Evolutionary conservation across 2,888 invertebrate genomes (phyloP).

Genomic region (Cantharis lateralis): DNA sequence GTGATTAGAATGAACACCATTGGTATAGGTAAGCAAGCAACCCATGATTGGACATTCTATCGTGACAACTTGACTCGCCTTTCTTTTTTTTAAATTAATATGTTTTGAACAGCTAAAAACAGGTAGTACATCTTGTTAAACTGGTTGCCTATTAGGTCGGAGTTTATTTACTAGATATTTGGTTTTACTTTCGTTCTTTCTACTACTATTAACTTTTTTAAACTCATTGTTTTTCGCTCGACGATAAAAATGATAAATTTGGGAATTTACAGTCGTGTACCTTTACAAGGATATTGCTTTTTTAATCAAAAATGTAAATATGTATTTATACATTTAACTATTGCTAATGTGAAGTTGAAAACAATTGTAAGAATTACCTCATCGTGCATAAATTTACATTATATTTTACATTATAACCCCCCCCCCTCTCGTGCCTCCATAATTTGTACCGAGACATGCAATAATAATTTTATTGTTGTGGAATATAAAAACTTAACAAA

Average conservation of each 20-base stretch:
- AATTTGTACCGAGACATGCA: neutral
- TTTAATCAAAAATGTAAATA: neutral
- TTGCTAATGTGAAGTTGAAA: neutral
- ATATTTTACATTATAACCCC: neutral
- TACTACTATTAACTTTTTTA: too few relatives aligned
- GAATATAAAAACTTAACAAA: neutral
- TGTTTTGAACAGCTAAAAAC: too few relatives aligned
- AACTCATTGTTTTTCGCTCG: neutral
- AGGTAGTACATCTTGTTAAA: neutral
- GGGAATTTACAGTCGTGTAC: neutral
- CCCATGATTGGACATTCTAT: neutral
- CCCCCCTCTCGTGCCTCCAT: neutral
- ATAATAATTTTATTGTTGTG: neutral
- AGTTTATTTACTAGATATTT: neutral
- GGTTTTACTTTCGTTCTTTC: too few relatives aligned
- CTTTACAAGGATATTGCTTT: too few relatives aligned
- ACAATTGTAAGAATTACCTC: neutral
- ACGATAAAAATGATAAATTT: neutral
- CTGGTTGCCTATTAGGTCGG: neutral
- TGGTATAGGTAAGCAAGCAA: slow-evolving; percentile 48
- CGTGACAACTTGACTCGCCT: neutral
- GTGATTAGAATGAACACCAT: slow-evolving; percentile 70
- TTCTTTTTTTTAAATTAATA: neutral
- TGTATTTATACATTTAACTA: neutral
- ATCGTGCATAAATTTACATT: neutral